Conservation (phyloP, 1,140 invertebrate species). For the Pectinophora gossypiella region DNA sequence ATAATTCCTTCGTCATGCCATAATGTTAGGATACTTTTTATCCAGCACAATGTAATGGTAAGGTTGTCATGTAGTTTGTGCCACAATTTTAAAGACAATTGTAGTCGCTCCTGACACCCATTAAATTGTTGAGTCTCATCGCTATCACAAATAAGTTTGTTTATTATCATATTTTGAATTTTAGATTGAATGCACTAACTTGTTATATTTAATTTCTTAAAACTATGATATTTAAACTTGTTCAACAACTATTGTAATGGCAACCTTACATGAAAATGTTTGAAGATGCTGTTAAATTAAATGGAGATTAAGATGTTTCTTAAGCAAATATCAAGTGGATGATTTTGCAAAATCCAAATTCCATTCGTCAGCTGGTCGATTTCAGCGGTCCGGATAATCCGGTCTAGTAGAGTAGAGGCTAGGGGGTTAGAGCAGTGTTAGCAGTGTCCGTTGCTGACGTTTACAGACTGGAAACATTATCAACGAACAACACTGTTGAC, state of each 20-base stretch:
- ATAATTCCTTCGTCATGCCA: neutral
- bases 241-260: conserved; percentile 38
- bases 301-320: conserved; percentile 1
- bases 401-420: conserved; percentile 32
- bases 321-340: conserved; percentile 10
- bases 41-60: conserved; percentile 25
- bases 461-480: conserved; percentile 63
- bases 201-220: neutral
- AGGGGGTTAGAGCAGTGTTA: conserved; percentile 47
- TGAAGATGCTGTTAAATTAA: conserved; percentile 34
- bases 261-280: conserved; percentile 55
- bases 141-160: no score
- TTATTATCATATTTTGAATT: no score
- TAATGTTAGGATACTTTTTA: neutral
- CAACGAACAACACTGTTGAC: conserved; percentile 65
- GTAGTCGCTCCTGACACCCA: no score
- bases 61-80: conserved; percentile 41
- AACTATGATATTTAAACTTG: neutral
- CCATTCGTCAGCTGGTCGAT: conserved; percentile 33
- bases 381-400: conserved; percentile 49
- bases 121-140: no score
- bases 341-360: conserved; percentile 27
- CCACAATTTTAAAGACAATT: neutral
- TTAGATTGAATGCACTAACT: neutral
- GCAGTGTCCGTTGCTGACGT: conserved; percentile 71